These are phyloP conservation scores for Chloropsis cyanopogon DNA, from an alignment of 2,113 vertebrate genomes.

Conservation along the genomic window DNA sequence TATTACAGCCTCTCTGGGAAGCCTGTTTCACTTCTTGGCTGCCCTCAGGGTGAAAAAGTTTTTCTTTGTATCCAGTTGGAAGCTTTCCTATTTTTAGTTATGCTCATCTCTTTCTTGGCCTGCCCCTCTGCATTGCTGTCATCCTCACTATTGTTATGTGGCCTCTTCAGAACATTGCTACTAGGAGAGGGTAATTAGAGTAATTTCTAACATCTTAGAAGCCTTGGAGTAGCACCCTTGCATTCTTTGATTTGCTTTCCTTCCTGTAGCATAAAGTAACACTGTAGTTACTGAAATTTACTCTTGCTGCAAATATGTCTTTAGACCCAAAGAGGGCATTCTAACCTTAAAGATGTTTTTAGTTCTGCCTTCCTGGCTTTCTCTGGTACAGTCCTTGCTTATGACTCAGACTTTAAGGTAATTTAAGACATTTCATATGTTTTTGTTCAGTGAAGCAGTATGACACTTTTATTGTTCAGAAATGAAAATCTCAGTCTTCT, in stretches of 20 bases:
- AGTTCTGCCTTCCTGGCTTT: background rate
- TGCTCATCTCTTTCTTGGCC: background rate
- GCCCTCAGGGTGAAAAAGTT: background rate
- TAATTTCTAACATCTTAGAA: background rate
- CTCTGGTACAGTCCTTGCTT: background rate
- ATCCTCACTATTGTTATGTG: background rate
- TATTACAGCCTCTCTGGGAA: background rate
- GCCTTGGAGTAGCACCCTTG: background rate
- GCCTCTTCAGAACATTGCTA: background rate
- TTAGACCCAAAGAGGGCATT: constrained; percentile 75
- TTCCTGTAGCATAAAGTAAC: background rate
- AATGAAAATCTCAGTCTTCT: background rate
- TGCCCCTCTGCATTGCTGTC: background rate
- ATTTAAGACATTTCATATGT: constrained; percentile 1
- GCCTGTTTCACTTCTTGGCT: background rate
- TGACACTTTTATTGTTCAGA: background rate
- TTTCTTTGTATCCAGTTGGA: background rate
- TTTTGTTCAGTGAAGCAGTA: background rate
- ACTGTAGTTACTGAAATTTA: background rate
- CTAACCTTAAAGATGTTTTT: constrained; percentile 57
- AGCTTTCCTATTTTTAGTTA: background rate
- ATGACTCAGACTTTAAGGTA: background rate
- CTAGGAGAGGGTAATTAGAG: background rate
- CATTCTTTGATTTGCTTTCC: background rate
- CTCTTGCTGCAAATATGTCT: constrained; percentile 15